Conservation (phyloP, 2,113 vertebrate species). For the mouse (Mus musculus) region DNA sequence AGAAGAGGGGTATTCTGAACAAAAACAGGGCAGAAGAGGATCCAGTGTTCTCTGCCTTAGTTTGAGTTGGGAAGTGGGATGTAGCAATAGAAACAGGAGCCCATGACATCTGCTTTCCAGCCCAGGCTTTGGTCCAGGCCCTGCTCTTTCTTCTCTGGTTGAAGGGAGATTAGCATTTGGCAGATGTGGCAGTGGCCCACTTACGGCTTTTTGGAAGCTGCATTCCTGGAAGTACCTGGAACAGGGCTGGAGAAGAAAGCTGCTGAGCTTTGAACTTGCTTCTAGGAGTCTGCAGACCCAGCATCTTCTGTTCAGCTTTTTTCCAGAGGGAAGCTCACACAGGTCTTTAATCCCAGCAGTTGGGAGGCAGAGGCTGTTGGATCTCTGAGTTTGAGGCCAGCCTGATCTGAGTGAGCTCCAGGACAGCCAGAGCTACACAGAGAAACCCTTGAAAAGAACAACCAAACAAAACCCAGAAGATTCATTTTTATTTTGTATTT, state of each 20-base stretch:
- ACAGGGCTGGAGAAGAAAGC: background rate
- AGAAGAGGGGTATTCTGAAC: background rate
- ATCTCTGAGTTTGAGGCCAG: background rate
- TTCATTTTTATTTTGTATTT: background rate
- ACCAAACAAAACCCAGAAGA: background rate
- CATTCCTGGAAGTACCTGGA: slow-evolving; percentile 55
- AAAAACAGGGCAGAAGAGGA: background rate
- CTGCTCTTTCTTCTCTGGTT: slow-evolving; percentile 20
- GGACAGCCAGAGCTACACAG: background rate
- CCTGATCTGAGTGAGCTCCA: background rate
- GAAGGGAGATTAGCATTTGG: slow-evolving; percentile 60
- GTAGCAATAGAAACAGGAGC: background rate
- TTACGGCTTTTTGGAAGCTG: slow-evolving; percentile 21
- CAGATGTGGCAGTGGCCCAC: slow-evolving; percentile 34
- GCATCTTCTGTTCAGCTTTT: background rate
- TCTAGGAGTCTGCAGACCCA: background rate
- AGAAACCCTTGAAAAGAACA: background rate
- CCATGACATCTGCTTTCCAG: background rate
- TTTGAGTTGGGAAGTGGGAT: slow-evolving; percentile 19
- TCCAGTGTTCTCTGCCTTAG: background rate
- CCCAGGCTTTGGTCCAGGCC: slow-evolving; percentile 60
- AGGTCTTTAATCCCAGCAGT: background rate
- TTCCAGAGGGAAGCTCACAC: background rate
- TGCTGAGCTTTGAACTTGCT: background rate
- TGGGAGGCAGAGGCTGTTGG: background rate